Evolutionary conservation across 2,888 invertebrate genomes (phyloP).

Genomic region (Nomada fucata): DNA sequence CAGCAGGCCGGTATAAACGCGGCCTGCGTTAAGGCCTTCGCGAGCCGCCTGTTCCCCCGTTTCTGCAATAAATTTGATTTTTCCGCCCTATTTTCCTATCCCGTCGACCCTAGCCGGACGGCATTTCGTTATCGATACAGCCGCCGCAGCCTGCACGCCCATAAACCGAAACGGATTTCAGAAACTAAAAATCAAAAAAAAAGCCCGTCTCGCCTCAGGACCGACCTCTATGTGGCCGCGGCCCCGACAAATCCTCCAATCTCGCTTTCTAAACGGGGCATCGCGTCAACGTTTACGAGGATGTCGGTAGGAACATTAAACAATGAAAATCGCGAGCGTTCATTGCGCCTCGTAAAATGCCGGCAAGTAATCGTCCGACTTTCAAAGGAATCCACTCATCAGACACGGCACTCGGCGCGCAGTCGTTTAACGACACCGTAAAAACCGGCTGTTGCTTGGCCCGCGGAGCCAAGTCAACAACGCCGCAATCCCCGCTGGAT

Average conservation of each 20-base stretch:
- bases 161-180: background rate
- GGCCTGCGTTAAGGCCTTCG: constrained; percentile 57
- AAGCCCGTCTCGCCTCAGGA: constrained; percentile 25
- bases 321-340: background rate
- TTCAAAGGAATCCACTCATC: background rate
- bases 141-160: constrained; percentile 9
- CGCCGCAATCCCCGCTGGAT: constrained; percentile 31
- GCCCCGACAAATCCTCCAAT: constrained; percentile 63
- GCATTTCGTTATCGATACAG: constrained; percentile 29
- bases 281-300: background rate
- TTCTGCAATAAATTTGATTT: constrained; percentile 55
- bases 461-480: constrained; percentile 18
- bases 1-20: constrained; percentile 59
- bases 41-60: constrained; percentile 46
- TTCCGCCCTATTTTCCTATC: constrained; percentile 29
- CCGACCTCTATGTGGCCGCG: constrained; percentile 68
- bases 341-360: constrained; percentile 1
- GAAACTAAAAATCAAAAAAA: background rate
- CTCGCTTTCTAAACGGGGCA: background rate
- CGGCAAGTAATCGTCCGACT: background rate
- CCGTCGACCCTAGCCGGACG: constrained; percentile 8
- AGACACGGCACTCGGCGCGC: background rate
- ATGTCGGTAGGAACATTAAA: background rate
- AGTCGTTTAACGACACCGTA: constrained; percentile 29
- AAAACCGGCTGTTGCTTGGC: constrained; percentile 30